Evolutionary conservation across 2,888 invertebrate species (phyloP), one percentile per base, ranked within the genome.

Genomic region (Rhamphomyia laevipes): DNA sequence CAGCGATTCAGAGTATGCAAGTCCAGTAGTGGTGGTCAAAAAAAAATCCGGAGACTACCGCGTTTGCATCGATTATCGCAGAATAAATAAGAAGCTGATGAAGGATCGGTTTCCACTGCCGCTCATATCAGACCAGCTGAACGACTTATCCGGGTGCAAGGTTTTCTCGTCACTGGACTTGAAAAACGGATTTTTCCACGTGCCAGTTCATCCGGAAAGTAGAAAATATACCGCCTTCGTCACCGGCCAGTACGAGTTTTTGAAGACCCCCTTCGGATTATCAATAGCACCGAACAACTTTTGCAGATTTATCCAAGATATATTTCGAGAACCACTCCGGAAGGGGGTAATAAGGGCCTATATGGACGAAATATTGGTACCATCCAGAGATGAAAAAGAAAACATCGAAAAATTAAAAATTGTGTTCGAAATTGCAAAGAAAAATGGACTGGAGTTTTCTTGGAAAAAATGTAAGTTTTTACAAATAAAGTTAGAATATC

Each of bases 201-300:
- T 57, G 4, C 51, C 55, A 2, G 43, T 56, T 9, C 49, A 57
- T n/a, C 35, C 35, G 11, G 27, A 23, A 4, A 51, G 50, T 3
- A 43, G 49, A 33, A 52, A 50, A 45, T 53, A 55, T 35, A 57
- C 53, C 12, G 51, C 55, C 1, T 56, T 56, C 40, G 48, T 53
- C 3, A 52, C 53, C 27, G 52, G 55, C 10, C 55, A 56, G 35
- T 57, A 47, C 41, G 53, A 56, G 30, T 56, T 53, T 35, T 10
- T 17, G 35, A 35, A 35, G 40, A 33, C 33, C 12, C 42, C 33
- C 15, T 47, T 47, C 21, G 47, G 47, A 33, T 18, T 47, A 17
- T 21, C 31, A 7, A 47, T 43, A 31, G 6, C 30, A 30, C 30
- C 30, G 11, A 11, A 6, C 30, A 30, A 6, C 11, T 30, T 30